Evolutionary conservation across 2,113 vertebrate genomes (phyloP).

Genomic region (Turnix velox): DNA sequence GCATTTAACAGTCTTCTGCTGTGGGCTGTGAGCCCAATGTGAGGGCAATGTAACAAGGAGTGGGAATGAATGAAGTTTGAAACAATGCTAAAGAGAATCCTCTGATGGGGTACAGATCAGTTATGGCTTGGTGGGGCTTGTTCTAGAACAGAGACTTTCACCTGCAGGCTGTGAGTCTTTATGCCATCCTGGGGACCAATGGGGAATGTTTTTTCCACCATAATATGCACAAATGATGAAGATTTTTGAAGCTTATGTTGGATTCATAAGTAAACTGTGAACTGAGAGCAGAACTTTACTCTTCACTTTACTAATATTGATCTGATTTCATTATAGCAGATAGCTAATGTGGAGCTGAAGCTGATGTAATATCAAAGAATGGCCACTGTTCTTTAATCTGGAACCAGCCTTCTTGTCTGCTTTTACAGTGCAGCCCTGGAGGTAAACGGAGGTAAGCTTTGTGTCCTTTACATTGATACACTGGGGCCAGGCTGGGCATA

Average conservation of each 20-base stretch:
- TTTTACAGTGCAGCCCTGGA: background rate
- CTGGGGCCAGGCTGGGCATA: background rate
- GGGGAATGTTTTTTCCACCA: background rate
- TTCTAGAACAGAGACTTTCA: background rate
- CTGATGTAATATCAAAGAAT: background rate
- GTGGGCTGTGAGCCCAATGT: background rate
- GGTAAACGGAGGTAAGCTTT: background rate
- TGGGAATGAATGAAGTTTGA: background rate
- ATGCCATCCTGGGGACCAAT: background rate
- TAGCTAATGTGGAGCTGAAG: background rate
- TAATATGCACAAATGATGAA: background rate
- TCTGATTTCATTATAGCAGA: constrained; percentile 7
- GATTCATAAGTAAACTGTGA: background rate
- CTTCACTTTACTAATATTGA: constrained; percentile 23
- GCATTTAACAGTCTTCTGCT: background rate
- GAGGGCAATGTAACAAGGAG: background rate
- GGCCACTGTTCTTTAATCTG: background rate
- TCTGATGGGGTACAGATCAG: background rate
- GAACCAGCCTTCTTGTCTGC: background rate
- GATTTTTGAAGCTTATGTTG: background rate
- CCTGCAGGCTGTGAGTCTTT: background rate
- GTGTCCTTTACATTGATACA: background rate
- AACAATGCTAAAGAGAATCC: background rate
- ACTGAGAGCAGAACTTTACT: background rate
- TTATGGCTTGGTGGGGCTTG: background rate